A percentile compares a stretch with the other conserved stretches of the same genome.
Conservation (phyloP, 1,140 invertebrate genomes). For the Euschistus heros region DNA sequence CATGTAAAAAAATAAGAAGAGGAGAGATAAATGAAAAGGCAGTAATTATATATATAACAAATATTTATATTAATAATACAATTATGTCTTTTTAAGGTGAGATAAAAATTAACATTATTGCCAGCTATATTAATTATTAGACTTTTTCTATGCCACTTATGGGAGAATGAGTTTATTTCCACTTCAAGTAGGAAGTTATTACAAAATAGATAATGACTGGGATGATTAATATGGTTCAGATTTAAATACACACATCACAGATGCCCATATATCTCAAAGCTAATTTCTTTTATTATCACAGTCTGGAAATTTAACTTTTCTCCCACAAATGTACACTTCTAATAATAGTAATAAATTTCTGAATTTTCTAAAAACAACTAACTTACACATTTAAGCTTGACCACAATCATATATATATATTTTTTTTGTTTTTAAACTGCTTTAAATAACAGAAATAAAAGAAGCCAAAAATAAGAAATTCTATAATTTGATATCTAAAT, state of each 20-base stretch:
- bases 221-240: constrained; percentile 8
- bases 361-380: constrained; percentile 14
- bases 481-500: constrained; percentile 3
- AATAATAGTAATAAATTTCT: constrained; percentile 9
- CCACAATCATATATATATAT: constrained; percentile 6
- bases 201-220: constrained; percentile 16
- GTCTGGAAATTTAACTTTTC: constrained; percentile 22
- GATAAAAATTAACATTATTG: constrained; percentile 27
- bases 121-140: constrained; percentile 22
- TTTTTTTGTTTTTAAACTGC: neutral
- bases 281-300: constrained; percentile 22
- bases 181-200: constrained; percentile 10
- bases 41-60: constrained; percentile 15
- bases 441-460: neutral
- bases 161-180: constrained; percentile 14
- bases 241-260: constrained; percentile 16
- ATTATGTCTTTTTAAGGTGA: constrained; percentile 26
- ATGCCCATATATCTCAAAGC: constrained; percentile 14
- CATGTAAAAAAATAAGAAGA: neutral
- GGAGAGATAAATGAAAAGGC: neutral
- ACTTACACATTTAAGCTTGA: constrained; percentile 12
- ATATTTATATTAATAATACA: constrained; percentile 25
- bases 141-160: constrained; percentile 13
- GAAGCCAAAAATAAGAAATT: constrained; percentile 6
- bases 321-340: constrained; percentile 17